Evolutionary conservation across 2,797 vertebrate species (phyloP), one percentile per base, ranked within the genome.

Genomic region (Lycodopsis pacificus): DNA sequence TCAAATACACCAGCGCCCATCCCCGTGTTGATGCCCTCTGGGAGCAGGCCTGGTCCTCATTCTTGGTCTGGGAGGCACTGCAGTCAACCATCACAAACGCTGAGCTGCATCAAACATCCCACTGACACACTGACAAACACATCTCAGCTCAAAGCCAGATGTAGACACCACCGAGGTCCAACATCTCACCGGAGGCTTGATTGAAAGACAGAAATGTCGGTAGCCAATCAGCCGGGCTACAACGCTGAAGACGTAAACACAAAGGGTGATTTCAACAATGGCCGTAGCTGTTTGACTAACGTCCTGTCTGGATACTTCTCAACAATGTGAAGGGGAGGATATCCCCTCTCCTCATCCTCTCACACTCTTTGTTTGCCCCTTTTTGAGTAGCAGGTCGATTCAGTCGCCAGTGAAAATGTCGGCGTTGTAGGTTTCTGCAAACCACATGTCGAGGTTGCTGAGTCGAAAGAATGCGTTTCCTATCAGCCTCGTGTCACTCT

Each of bases 1-100:
- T 74, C 64, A 73, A 71, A 83, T 44, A 56, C 25, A 64, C 62
- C 30, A 40, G 53, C 10, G 1, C 34, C 69, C 59, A 46, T 27
- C 44, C 64, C 69, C 61, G 7, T 40, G 32, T 36, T 42, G 56
- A 73, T 59, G 74, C 44, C 74, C 34, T 36, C 58, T 82, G 73
- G 85, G 87, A 88, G 73, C 36, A 27, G 17, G 77, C 68, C 85
- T 74, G 76, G 58, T 65, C 54, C 73, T 87, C 78, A 72, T 86
- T 85, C 72, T 13, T 36, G 82, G 65, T 87, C 64, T 74, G 77
- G 81, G 80, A 75, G 81, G 72, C 71, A 25, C 84, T 79, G 83
- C 88, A 91, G 85, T 89, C 86, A 86, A 92, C 92, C 91, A 93
- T 92, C 88, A 92, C 79, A 88, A 80, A 78, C 27, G 70, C 75